Percentiles rank a stretch among this genome's conserved stretches.
Conservation (phyloP, 2,888 invertebrate genomes). For the Ernsta delagoae region DNA sequence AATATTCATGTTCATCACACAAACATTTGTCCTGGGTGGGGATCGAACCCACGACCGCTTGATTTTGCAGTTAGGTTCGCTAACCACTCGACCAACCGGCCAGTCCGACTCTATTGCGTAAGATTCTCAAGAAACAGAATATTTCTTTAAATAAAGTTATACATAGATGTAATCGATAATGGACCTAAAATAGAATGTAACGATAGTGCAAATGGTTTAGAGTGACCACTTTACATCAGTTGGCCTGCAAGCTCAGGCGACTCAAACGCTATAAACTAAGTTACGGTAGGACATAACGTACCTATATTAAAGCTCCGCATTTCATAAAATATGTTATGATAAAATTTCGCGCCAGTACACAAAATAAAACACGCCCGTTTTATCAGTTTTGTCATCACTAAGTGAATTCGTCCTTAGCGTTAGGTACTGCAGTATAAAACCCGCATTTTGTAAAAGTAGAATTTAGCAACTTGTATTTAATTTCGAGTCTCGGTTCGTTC, state of each 20-base stretch:
- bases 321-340: neutral
- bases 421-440: conserved; percentile 18
- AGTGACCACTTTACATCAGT: neutral
- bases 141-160: too few relatives aligned
- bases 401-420: conserved; percentile 25
- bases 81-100: too few relatives aligned
- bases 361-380: conserved; percentile 15
- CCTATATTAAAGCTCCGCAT: neutral
- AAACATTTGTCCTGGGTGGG: too few relatives aligned
- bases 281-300: neutral
- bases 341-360: neutral
- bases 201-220: too few relatives aligned
- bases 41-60: too few relatives aligned
- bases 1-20: too few relatives aligned
- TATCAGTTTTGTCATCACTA: conserved; percentile 32
- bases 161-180: too few relatives aligned
- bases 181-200: too few relatives aligned
- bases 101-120: too few relatives aligned
- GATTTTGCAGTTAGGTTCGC: too few relatives aligned
- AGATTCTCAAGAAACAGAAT: too few relatives aligned
- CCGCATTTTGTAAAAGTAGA: conserved; percentile 32
- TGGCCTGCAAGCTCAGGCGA: neutral
- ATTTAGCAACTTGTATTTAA: conserved; percentile 35
- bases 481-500: conserved; percentile 33
- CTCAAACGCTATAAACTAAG: neutral